A percentile compares a stretch with the other conserved stretches of the same genome.
Evolutionary conservation across 2,797 vertebrate genomes (phyloP).

Genomic region (Cuniculus paca): DNA sequence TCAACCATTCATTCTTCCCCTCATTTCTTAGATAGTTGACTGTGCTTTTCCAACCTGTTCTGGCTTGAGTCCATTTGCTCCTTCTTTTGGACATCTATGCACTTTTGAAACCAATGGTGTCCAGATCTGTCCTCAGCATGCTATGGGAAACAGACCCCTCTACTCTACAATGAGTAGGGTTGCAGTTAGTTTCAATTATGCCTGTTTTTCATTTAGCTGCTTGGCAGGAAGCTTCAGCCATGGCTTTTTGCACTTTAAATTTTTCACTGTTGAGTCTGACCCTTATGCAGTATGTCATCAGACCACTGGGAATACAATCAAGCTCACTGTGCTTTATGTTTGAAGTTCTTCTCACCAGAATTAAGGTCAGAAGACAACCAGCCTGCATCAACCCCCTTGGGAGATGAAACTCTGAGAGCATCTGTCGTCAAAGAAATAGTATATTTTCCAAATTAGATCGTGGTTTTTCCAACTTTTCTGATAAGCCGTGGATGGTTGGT

Average conservation of each 20-base stretch:
- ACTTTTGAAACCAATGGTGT: background rate
- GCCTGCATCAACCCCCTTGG: background rate
- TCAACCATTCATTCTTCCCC: background rate
- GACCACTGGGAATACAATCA: conserved; percentile 60
- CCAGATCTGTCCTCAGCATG: background rate
- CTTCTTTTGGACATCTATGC: background rate
- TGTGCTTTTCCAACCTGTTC: background rate
- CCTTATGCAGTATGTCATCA: conserved; percentile 34
- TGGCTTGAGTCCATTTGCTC: background rate
- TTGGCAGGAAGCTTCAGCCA: conserved; percentile 14
- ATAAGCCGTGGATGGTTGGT: background rate
- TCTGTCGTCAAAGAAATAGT: conserved; percentile 10
- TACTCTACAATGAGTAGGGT: conserved; percentile 30
- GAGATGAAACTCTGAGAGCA: background rate
- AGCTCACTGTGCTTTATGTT: conserved; percentile 40
- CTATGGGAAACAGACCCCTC: background rate
- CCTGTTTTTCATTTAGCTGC: conserved; percentile 65
- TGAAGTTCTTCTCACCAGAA: conserved; percentile 40
- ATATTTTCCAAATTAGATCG: conserved; percentile 6
- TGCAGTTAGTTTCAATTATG: conserved; percentile 63
- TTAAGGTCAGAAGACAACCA: conserved; percentile 60
- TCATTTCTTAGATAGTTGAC: background rate
- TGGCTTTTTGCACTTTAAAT: conserved; percentile 72
- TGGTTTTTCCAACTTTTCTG: conserved; percentile 35
- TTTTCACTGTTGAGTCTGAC: conserved; percentile 46